Percentiles rank a stretch among this genome's conserved stretches.
Conservation (phyloP, 2,113 vertebrate species). For the Ochotona princeps region DNA sequence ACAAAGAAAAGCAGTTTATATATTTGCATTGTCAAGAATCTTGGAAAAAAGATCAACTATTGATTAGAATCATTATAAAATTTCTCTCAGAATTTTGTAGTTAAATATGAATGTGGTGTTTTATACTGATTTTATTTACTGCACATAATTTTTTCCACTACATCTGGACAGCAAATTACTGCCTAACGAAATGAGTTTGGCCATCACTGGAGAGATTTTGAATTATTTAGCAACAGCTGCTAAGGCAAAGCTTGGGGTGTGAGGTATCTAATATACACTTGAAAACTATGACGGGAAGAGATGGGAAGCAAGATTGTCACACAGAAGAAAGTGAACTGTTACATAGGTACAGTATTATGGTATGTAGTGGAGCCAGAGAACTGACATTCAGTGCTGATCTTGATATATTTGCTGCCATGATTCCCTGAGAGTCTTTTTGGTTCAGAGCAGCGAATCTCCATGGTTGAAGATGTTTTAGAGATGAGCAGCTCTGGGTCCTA, state of each 20-base stretch:
- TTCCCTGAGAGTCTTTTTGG: neutral
- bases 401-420: neutral
- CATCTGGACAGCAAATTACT: neutral
- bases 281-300: neutral
- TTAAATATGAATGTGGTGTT: neutral
- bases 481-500: neutral
- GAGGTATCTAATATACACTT: neutral
- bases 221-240: neutral
- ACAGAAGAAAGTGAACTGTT: neutral
- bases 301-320: neutral
- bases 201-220: neutral
- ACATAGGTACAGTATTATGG: too few species aligned
- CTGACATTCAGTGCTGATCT: neutral
- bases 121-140: conserved; percentile 10
- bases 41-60: neutral
- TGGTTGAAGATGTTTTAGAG: neutral
- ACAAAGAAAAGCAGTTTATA: neutral
- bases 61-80: neutral
- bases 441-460: neutral
- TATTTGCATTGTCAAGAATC: neutral
- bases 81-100: neutral
- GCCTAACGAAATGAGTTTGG: neutral
- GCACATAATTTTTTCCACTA: neutral
- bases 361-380: neutral
- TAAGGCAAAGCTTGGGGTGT: neutral